phyloP scores from a whole-genome alignment of 2,797 vertebrate genomes.

The Micrastur ruficollis region DNA sequence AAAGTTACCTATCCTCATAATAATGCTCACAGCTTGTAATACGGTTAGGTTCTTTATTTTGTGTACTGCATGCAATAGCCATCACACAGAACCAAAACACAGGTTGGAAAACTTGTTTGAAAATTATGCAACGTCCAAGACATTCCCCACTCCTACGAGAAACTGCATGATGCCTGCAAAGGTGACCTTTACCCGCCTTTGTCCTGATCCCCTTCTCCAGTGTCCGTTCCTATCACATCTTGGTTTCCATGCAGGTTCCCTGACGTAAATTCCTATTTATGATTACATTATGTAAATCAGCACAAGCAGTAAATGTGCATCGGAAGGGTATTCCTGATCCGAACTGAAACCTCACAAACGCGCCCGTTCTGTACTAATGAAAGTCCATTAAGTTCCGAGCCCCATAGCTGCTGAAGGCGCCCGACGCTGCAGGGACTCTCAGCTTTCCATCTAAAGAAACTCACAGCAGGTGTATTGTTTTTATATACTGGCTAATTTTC shows the following conservation, averaged over 20 bases:
- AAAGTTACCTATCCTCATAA: background rate
- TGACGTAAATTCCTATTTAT: background rate
- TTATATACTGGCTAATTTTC: background rate
- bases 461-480: background rate
- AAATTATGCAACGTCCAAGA: background rate
- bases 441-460: background rate
- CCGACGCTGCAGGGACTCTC: background rate
- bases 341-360: slow-evolving; percentile 1
- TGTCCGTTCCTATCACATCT: background rate
- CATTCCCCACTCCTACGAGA: background rate
- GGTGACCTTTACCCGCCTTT: background rate
- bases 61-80: background rate
- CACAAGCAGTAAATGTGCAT: background rate
- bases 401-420: background rate
- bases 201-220: background rate
- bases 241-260: background rate
- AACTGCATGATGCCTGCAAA: background rate
- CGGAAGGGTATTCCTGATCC: background rate
- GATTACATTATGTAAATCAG: background rate
- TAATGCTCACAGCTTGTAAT: background rate
- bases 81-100: background rate
- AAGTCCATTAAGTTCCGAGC: background rate
- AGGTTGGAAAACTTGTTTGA: background rate
- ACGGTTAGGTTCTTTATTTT: background rate
- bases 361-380: background rate